phyloP scores from a whole-genome alignment of 2,797 vertebrate species.

The Eulemur coronatus region DNA sequence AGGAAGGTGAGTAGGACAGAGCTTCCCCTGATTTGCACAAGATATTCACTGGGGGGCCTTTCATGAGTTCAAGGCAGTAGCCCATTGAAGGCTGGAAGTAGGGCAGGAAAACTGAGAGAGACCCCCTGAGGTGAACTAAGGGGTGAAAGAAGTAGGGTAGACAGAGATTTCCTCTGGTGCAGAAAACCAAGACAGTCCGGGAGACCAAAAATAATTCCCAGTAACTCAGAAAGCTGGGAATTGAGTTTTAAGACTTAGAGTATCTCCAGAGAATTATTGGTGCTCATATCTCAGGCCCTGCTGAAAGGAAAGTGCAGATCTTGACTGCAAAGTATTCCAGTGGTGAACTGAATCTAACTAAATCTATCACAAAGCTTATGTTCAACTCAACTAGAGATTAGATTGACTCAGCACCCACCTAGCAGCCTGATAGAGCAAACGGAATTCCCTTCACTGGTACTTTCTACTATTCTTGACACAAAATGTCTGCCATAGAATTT shows the following conservation, averaged over 20 bases:
- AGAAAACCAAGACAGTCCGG: background rate
- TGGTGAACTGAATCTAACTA: background rate
- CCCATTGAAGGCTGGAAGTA: background rate
- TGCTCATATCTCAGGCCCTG: background rate
- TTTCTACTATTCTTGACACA: constrained; percentile 10
- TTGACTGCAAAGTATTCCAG: background rate
- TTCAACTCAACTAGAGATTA: background rate
- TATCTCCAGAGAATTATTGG: background rate
- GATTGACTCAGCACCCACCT: background rate
- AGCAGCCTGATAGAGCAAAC: background rate
- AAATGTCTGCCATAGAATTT: constrained; percentile 7
- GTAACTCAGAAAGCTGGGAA: background rate
- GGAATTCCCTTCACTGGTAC: background rate
- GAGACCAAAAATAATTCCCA: background rate
- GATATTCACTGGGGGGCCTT: background rate
- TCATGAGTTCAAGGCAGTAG: background rate
- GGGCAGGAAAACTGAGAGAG: background rate
- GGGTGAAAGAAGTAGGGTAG: background rate
- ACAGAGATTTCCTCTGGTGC: background rate
- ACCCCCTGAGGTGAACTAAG: background rate
- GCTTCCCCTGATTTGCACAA: background rate
- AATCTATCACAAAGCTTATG: background rate
- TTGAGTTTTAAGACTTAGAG: background rate
- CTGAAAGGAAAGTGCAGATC: constrained; percentile 30
- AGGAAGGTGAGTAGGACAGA: background rate